Base-by-base conservation (phyloP, 1,140 invertebrate species). In the Euwallacea similis region DNA sequence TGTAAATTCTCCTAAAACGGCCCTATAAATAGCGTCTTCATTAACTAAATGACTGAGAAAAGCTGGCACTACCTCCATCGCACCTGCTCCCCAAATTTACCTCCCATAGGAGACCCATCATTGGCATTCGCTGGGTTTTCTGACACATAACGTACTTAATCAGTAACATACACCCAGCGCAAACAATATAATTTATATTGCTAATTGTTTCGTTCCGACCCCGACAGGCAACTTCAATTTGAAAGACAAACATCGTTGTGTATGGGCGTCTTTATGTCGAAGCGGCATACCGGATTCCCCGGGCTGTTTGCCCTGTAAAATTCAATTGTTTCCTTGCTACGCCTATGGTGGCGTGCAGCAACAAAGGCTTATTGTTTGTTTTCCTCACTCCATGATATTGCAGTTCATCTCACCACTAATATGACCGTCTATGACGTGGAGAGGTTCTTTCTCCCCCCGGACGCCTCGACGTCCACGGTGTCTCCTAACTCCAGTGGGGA, bases 361-460 rank as follows among this genome's bases (percentile, higher is more conserved):
- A 15, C 15, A 15, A 53, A 7, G 21, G 21, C 4, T 33, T 33
- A 33, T 33, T 33, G 21, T 33, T 1, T 33, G 21, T 4, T 33
- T 4, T 33, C 21, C 21, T 33, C 21, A 33, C 21, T 33, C 21
- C 21, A 33, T 58, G 7, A 6, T 53, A 50, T 80, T 79, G 7
- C 74, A 83, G 81, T 81, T 63, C 66, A 80, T 64, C 79, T 82
- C 46, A 78, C 78, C 8, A 82, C 81, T 68, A 87, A 85, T 74
- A 71, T 83, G 8, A 84, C 84, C 42, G 81, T 82, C 13, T 77
- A 81, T 42, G 77, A 80, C 16, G 66, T 83, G 9, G 84, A 85
- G 33, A 83, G 84, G 55, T 84, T 81, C 73, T 84, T 82, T 73
- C 75, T 79, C 0, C 77, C 80, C 60, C 77, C 78, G 7, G 77